Conservation (phyloP, 2,797 vertebrate genomes). For the Natrix natrix region DNA sequence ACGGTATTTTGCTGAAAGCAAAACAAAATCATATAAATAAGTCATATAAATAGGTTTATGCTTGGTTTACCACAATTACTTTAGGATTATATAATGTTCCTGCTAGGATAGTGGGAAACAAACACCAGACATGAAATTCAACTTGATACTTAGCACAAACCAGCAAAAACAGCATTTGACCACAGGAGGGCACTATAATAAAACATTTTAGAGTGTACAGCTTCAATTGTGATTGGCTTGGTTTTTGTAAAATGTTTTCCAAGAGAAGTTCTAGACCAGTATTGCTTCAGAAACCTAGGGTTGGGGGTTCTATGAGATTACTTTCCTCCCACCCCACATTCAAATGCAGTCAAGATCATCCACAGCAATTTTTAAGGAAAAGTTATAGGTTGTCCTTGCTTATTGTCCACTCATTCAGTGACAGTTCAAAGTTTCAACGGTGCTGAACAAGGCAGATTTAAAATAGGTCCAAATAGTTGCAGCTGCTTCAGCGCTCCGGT, state of each 20-base stretch:
- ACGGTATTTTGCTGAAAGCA: neutral
- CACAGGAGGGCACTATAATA: conserved; percentile 53
- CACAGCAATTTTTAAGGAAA: neutral
- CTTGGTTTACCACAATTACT: neutral
- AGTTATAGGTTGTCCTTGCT: neutral
- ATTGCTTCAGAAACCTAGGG: neutral
- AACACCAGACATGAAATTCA: neutral
- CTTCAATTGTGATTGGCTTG: neutral
- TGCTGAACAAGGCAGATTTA: neutral
- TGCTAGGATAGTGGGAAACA: neutral
- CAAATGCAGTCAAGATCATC: neutral
- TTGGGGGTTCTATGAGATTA: neutral
- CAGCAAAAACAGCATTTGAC: neutral
- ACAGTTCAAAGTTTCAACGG: neutral
- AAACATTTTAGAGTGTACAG: neutral
- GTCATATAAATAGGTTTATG: neutral
- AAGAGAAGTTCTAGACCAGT: neutral
- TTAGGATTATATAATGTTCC: neutral
- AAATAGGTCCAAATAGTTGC: neutral
- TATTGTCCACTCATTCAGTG: neutral
- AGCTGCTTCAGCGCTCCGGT: neutral
- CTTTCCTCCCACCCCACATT: neutral
- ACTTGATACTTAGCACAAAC: neutral
- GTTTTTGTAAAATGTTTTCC: neutral
- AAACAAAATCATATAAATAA: neutral